Conservation (phyloP, 2,888 invertebrate species). For the Temnothorax ravouxi region DNA sequence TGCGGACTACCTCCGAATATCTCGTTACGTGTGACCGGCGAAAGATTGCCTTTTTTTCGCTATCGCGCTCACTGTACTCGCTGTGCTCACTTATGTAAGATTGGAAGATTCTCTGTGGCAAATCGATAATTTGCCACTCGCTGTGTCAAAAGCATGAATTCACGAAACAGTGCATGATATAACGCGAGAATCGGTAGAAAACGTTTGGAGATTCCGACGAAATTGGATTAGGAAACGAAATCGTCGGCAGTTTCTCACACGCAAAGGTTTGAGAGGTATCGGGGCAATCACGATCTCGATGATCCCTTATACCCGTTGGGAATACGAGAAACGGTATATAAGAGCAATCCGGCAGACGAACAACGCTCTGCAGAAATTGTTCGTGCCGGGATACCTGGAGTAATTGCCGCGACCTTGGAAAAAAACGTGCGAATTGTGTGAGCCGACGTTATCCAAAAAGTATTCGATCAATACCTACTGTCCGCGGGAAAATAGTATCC, state of each 20-base stretch:
- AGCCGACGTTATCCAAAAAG: not conserved
- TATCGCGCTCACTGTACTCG: not conserved
- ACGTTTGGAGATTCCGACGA: conserved; percentile 45
- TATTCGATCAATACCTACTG: not conserved
- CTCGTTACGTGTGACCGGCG: not conserved
- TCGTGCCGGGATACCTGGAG: conserved; percentile 10
- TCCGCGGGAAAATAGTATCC: not conserved
- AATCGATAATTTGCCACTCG: not conserved
- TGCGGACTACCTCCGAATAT: not conserved
- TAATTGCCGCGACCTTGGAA: conserved; percentile 59
- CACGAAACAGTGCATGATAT: not conserved
- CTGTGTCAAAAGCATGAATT: not conserved
- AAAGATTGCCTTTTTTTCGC: not conserved
- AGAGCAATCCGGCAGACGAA: conserved; percentile 21
- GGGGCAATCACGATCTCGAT: conserved; percentile 16
- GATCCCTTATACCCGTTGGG: conserved; percentile 5
- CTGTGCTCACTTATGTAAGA: not conserved
- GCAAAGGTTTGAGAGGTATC: not conserved
- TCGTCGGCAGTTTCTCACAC: not conserved
- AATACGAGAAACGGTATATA: conserved; percentile 2
- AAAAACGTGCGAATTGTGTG: conserved; percentile 7
- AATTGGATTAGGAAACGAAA: conserved; percentile 53
- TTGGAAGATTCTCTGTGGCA: not conserved
- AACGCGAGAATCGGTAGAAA: conserved; percentile 22
- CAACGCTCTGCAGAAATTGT: conserved; percentile 57